Evolutionary conservation across 1,140 invertebrate genomes (phyloP).

Genomic region (Papilio machaon): DNA sequence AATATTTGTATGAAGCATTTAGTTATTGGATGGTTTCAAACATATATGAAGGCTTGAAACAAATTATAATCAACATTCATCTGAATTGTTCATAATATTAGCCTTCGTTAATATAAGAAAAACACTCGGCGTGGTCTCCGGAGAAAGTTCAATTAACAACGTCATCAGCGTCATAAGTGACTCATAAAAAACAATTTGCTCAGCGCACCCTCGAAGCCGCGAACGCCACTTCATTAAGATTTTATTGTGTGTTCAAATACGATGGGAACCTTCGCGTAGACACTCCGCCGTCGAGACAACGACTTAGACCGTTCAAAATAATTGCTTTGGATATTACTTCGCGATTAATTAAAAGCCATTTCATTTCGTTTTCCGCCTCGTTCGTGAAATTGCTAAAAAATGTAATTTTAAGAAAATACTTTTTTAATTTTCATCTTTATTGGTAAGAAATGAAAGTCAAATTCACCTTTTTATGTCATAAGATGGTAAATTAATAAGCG

Average conservation of each 20-base stretch:
- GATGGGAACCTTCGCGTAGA: not conserved
- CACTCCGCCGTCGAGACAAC: slow-evolving; percentile 17
- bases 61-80: not conserved
- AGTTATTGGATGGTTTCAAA: not conserved
- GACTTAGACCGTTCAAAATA: slow-evolving; percentile 31
- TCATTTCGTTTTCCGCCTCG: not conserved
- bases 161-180: slow-evolving; percentile 36
- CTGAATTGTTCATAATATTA: slow-evolving; percentile 1
- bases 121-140: not conserved
- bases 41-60: not conserved
- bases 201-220: slow-evolving; percentile 27
- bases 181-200: slow-evolving; percentile 36
- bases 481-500: too few species aligned
- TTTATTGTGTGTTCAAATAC: slow-evolving; percentile 38
- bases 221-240: slow-evolving; percentile 37
- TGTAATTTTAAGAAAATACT: not conserved
- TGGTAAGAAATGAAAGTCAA: not conserved
- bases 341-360: slow-evolving; percentile 28
- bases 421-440: slow-evolving; percentile 8
- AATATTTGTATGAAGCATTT: not conserved
- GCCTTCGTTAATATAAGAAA: slow-evolving; percentile 1
- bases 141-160: slow-evolving; percentile 8
- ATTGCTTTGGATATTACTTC: slow-evolving; percentile 35
- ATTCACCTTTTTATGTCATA: not conserved
- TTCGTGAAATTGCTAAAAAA: slow-evolving; percentile 16